phyloP scores from a whole-genome alignment of 1,140 invertebrate species.

The Calephelis virginiensis region DNA sequence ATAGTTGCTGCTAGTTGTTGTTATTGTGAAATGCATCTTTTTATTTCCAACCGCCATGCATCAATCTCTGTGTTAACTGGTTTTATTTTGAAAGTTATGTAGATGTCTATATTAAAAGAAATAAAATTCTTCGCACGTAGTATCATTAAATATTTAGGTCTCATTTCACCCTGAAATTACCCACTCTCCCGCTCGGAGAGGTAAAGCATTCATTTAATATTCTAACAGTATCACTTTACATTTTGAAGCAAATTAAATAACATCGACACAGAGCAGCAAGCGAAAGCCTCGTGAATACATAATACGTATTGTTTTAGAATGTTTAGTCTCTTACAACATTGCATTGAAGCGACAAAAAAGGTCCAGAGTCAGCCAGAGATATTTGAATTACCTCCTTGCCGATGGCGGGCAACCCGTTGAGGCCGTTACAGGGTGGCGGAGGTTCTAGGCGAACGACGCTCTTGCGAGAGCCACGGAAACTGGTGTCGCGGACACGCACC shows the following conservation, averaged over 20 bases:
- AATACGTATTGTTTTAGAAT: conserved; percentile 3
- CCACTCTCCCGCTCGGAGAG: conserved; percentile 26
- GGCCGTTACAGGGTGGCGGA: conserved; percentile 80
- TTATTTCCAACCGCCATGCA: too few species aligned
- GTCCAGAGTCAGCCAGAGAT: conserved; percentile 48
- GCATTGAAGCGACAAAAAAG: conserved; percentile 24
- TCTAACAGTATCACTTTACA: conserved; percentile 17
- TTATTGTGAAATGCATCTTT: too few species aligned
- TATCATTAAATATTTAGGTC: conserved; percentile 4
- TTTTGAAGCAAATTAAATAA: conserved; percentile 43
- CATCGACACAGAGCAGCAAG: conserved; percentile 36
- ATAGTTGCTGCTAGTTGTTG: too few species aligned
- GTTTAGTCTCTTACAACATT: conserved; percentile 12
- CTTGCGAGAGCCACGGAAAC: conserved; percentile 79
- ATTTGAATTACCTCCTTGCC: conserved; percentile 77
- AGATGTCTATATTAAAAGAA: not conserved
- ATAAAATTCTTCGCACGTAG: conserved; percentile 9
- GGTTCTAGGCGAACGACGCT: conserved; percentile 80
- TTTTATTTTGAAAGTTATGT: too few species aligned
- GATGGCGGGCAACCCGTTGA: conserved; percentile 75
- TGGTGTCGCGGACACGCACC: conserved; percentile 80
- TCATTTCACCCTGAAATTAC: conserved; percentile 23
- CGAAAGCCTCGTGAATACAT: conserved; percentile 34
- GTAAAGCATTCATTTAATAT: conserved; percentile 21
- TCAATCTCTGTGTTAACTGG: too few species aligned